A percentile compares a stretch with the other conserved stretches of the same genome.
These are phyloP conservation scores for Xiphophorus birchmanni DNA, from an alignment of 2,797 vertebrate species.

Conservation along the genomic window DNA sequence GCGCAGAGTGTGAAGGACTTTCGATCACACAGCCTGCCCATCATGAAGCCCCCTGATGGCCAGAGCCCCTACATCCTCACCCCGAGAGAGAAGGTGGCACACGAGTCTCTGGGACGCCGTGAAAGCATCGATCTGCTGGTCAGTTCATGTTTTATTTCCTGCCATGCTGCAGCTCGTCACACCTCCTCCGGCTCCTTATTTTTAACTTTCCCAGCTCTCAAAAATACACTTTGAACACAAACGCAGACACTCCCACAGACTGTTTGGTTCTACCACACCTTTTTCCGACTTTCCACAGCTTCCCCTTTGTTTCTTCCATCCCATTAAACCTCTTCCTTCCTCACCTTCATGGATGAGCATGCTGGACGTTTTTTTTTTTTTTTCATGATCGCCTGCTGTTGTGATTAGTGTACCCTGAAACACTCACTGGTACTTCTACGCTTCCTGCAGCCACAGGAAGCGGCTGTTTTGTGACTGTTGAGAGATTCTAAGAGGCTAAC, in stretches of 20 bases:
- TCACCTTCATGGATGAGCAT: neutral
- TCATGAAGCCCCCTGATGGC: slow-evolving; percentile 79
- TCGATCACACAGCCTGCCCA: slow-evolving; percentile 87
- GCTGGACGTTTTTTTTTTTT: neutral
- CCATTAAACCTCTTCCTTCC: slow-evolving; percentile 22
- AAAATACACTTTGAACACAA: slow-evolving; percentile 6
- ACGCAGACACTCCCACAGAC: slow-evolving; percentile 39
- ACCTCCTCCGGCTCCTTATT: slow-evolving; percentile 15
- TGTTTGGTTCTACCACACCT: slow-evolving; percentile 24
- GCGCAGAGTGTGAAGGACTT: slow-evolving; percentile 88
- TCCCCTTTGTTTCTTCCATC: slow-evolving; percentile 30
- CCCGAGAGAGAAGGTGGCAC: slow-evolving; percentile 73
- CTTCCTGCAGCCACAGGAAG: slow-evolving; percentile 62
- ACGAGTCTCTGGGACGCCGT: slow-evolving; percentile 70
- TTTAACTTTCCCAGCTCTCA: slow-evolving; percentile 10
- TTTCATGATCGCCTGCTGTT: neutral
- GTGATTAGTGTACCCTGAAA: slow-evolving; percentile 42
- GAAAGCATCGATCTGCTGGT: slow-evolving; percentile 80
- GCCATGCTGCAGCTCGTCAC: neutral
- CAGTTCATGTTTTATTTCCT: slow-evolving; percentile 46
- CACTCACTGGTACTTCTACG: slow-evolving; percentile 33
- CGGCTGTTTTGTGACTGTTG: slow-evolving; percentile 39
- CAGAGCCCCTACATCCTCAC: slow-evolving; percentile 78
- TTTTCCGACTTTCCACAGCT: slow-evolving; percentile 35
- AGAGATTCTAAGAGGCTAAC: slow-evolving; percentile 33